These are phyloP conservation scores for Hydriomena furcata DNA, from an alignment of 2,888 invertebrate species.

Conservation along the genomic window DNA sequence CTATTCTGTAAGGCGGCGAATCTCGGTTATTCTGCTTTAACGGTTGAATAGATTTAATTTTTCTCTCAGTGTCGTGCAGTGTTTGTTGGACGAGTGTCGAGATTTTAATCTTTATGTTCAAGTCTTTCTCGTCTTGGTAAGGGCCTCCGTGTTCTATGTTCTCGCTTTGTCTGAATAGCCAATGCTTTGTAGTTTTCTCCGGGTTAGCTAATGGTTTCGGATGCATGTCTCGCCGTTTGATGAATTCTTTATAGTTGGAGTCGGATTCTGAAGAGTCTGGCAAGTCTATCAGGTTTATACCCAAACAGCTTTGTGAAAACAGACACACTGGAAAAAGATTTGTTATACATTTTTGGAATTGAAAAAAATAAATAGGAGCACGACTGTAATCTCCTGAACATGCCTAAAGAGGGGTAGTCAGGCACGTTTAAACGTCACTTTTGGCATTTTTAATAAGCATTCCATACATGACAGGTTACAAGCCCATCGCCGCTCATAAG, in stretches of 20 bases:
- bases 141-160: constrained; percentile 6
- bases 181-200: constrained; percentile 1
- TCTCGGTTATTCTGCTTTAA: constrained; percentile 48
- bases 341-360: too few relatives aligned
- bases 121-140: constrained; percentile 51
- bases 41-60: constrained; percentile 49
- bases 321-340: constrained; percentile 30
- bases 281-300: constrained; percentile 44
- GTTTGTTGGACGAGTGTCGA: constrained; percentile 60
- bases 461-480: too few relatives aligned
- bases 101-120: constrained; percentile 61
- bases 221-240: constrained; percentile 11
- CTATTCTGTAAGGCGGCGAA: constrained; percentile 55
- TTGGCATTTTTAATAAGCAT: too few relatives aligned
- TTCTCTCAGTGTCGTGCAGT: constrained; percentile 56
- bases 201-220: neutral
- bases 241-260: constrained; percentile 7
- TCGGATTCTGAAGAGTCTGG: constrained; percentile 24
- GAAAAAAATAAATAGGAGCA: too few relatives aligned
- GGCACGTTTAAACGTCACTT: too few relatives aligned
- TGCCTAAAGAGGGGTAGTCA: too few relatives aligned
- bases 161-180: constrained; percentile 21
- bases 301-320: constrained; percentile 33
- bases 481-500: too few relatives aligned
- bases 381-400: too few relatives aligned